These are phyloP conservation scores for Ptycholaimellus sp. DNA, from an alignment of 2,888 invertebrate genomes.

Conservation along the genomic window DNA sequence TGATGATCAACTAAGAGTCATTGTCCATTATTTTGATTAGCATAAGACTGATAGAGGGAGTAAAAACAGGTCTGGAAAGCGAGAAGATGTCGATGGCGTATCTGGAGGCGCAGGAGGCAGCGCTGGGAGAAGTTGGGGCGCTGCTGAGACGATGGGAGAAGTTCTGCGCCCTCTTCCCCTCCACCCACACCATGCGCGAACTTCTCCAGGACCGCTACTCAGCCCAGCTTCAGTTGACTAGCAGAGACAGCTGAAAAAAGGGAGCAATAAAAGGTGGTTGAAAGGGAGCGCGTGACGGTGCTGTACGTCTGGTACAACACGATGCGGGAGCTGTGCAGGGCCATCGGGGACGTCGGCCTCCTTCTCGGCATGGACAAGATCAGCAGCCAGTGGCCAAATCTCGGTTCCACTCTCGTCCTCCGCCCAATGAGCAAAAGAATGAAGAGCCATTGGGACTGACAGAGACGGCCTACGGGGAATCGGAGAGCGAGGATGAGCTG, in stretches of 20 bases:
- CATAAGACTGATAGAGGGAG: too few relatives aligned
- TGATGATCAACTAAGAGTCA: too few relatives aligned
- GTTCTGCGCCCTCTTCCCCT: constrained; percentile 10
- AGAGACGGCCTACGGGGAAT: not conserved
- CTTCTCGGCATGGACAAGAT: constrained; percentile 17
- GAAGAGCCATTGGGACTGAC: not conserved
- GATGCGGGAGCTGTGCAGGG: constrained; percentile 54
- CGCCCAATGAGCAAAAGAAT: too few relatives aligned
- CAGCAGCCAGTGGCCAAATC: not conserved
- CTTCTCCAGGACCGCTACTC: constrained; percentile 1
- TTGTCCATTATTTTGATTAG: too few relatives aligned
- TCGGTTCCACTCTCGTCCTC: too few relatives aligned
- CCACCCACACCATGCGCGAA: constrained; percentile 8
- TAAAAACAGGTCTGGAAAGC: too few relatives aligned
- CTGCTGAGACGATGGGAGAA: constrained; percentile 9
- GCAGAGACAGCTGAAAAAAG: not conserved
- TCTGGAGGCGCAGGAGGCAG: constrained; percentile 2
- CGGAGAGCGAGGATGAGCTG: not conserved
- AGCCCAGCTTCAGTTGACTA: not conserved
- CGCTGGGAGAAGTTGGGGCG: constrained; percentile 4
- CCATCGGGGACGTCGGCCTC: constrained; percentile 41
- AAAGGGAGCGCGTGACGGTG: constrained; percentile 7
- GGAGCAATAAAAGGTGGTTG: not conserved
- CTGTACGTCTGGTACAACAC: constrained; percentile 78
- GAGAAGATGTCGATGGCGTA: constrained; percentile 1